These are phyloP conservation scores for Piprites chloris DNA, from an alignment of 2,113 vertebrate species.

Conservation along the genomic window DNA sequence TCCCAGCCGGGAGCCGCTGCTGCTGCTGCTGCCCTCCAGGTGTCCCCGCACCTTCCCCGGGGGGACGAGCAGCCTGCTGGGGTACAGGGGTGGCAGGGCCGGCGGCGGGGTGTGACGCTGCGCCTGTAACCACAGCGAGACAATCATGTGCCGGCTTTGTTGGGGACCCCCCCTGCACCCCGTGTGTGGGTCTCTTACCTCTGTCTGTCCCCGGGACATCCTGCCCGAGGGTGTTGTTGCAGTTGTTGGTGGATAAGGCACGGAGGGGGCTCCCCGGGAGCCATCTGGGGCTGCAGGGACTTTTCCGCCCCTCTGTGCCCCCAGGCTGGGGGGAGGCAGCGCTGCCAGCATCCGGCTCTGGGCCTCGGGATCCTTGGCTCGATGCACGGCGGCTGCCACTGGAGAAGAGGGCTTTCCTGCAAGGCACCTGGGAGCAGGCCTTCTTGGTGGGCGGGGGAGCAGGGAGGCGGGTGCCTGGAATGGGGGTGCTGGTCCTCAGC, in stretches of 20 bases:
- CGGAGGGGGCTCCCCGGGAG: background rate
- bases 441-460: slow-evolving; percentile 46
- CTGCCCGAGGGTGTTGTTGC: background rate
- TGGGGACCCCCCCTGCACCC: background rate
- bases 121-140: background rate
- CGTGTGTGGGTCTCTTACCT: background rate
- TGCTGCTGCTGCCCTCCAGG: background rate
- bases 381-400: background rate
- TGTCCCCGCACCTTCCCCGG: rapidly evolving
- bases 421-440: slow-evolving; percentile 49
- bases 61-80: background rate
- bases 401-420: slow-evolving; percentile 11
- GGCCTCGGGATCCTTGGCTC: background rate
- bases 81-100: background rate
- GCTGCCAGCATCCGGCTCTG: background rate
- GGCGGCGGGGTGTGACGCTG: rapidly evolving
- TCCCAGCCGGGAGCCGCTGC: rapidly evolving
- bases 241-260: slow-evolving; percentile 38
- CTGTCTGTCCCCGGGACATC: background rate
- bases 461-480: background rate
- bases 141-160: rapidly evolving
- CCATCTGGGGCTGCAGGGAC: background rate
- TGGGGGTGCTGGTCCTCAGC: background rate
- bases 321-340: background rate
- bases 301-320: background rate